Evolutionary conservation across 2,113 vertebrate species (phyloP).

Genomic region (Hystrix cristata): DNA sequence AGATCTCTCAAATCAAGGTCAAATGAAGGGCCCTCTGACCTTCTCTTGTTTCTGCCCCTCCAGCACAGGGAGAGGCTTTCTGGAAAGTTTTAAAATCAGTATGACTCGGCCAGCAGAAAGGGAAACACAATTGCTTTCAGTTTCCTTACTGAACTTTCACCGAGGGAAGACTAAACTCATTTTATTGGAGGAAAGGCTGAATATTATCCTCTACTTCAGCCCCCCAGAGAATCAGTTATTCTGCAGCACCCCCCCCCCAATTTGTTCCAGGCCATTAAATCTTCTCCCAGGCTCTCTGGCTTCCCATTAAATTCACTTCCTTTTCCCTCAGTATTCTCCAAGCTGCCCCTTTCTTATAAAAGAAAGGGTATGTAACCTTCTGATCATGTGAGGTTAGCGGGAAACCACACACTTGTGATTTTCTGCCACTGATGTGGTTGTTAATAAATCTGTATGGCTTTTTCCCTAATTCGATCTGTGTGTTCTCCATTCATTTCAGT

Average conservation of each 20-base stretch:
- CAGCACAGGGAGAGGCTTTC: not conserved
- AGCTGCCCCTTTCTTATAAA: no score
- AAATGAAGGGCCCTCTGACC: not conserved
- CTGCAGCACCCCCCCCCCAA: not conserved
- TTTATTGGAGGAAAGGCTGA: not conserved
- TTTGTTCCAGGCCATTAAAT: no score
- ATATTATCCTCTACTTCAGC: no score
- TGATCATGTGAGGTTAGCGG: not conserved
- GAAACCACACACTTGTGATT: not conserved
- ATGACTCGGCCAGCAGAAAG: not conserved
- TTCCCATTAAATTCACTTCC: not conserved
- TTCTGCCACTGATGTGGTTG: not conserved
- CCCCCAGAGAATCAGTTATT: not conserved
- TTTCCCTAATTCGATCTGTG: no score
- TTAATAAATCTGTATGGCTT: not conserved
- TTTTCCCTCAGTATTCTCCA: no score
- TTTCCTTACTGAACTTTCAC: not conserved
- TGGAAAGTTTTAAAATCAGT: not conserved
- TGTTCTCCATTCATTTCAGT: not conserved
- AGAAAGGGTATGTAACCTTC: no score
- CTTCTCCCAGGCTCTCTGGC: not conserved
- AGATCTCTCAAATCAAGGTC: not conserved
- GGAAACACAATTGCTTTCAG: not conserved
- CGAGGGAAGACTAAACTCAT: not conserved
- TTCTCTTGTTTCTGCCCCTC: no score